Evolutionary conservation across 2,113 vertebrate species (phyloP), one percentile per base, ranked within the genome.

Genomic region (Laticauda colubrina): DNA sequence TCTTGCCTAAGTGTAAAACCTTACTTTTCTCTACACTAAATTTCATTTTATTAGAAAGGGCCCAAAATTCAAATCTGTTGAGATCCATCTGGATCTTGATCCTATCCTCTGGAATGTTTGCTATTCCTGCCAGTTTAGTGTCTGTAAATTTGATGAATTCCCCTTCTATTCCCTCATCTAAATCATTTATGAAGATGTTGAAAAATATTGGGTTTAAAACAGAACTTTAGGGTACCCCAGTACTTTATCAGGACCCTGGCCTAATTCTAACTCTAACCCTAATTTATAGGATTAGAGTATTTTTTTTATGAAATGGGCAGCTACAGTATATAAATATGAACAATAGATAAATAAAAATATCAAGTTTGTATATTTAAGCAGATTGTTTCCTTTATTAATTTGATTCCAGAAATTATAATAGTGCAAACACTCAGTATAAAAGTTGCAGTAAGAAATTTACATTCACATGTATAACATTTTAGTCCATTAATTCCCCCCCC

Each of bases 391-490:
- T 97, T 98, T 97, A 97, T 97, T 96, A 94, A 96, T 97, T 96
- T 96, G 94, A 96, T 96, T 96, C 95, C 97, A 97, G 96, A 98
- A 98, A 98, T 98, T 95, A 97, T 98, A 90, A 96, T 97, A 98
- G 98, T 99, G 98, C 98, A 99, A 99, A 99, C 98, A 99, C 98
- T 98, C 94, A 95, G 98, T 99, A 99, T 97, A 99, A 99, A 99
- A 99, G 95, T 98, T 98, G 98, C 96, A 97, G 97, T 98, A 98
- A 98, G 98, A 98, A 98, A 98, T 97, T 96, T 98, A 98, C 98
- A 98, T 98, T 98, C 98, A 99, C 98, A 98, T 90, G 81, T 98
- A 97, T 97, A 98, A 98, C 98, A 97, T 98, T 97, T 98, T 97
- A 96, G 97, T 98, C 97, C 98, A 98, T 97, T 98, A 98, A 98